Conservation (phyloP, 2,113 vertebrate genomes). For the Brachionichthys hirsutus region DNA sequence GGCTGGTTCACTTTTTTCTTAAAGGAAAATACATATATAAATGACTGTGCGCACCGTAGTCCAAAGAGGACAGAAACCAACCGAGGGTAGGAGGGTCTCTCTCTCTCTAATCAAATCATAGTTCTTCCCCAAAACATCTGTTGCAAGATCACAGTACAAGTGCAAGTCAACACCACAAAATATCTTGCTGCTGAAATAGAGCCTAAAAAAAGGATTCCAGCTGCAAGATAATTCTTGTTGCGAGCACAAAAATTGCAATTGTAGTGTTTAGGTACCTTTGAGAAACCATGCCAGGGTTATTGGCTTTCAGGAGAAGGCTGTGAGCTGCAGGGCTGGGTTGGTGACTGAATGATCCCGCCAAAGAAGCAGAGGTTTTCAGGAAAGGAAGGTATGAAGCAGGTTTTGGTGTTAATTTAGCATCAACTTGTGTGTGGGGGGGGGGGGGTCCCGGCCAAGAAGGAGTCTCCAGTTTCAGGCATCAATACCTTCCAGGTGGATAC, state of each 20-base stretch:
- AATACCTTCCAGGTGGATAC: too few relatives aligned
- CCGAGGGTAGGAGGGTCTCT: constrained; percentile 51
- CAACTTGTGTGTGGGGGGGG: too few relatives aligned
- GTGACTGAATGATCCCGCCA: constrained; percentile 37
- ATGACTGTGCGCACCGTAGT: constrained; percentile 51
- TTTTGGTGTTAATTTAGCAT: constrained; percentile 30
- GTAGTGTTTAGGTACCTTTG: constrained; percentile 61
- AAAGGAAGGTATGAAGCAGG: constrained; percentile 20
- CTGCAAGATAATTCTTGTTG: constrained; percentile 39
- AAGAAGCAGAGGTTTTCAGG: too few relatives aligned
- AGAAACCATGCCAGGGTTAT: constrained; percentile 48
- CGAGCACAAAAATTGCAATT: constrained; percentile 40
- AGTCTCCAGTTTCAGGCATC: constrained; percentile 44
- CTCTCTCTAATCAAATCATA: constrained; percentile 39
- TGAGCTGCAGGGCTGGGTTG: constrained; percentile 49
- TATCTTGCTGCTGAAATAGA: constrained; percentile 40
- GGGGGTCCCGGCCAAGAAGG: constrained; percentile 47
- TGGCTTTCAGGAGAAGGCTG: constrained; percentile 35
- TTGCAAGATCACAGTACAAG: constrained; percentile 36
- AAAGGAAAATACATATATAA: constrained; percentile 26
- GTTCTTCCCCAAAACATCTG: constrained; percentile 41
- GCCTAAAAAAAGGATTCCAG: constrained; percentile 35
- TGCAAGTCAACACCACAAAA: constrained; percentile 27
- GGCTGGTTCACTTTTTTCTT: constrained; percentile 43
- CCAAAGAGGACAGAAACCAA: constrained; percentile 61